A percentile compares a stretch with the other conserved stretches of the same genome.
Conservation (phyloP, 2,113 vertebrate species). For the Chroicocephalus ridibundus region DNA sequence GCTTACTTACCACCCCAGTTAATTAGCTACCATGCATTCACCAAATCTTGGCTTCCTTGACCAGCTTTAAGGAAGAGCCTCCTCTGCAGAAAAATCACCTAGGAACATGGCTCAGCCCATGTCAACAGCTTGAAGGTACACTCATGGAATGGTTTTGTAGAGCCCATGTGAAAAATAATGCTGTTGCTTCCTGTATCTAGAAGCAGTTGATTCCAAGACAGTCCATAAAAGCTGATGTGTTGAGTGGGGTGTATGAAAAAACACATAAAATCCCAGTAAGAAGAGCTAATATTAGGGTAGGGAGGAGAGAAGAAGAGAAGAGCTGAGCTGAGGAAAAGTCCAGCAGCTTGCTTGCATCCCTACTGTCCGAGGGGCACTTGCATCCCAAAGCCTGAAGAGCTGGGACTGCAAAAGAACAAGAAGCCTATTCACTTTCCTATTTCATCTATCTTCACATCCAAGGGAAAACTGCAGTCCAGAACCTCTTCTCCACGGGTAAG, state of each 20-base stretch:
- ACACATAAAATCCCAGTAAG: not conserved
- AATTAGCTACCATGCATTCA: not conserved
- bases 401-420: not conserved
- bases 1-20: not conserved
- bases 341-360: not conserved
- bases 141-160: not conserved
- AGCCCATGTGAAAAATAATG: not conserved
- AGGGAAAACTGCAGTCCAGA: not conserved
- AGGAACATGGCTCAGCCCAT: not conserved
- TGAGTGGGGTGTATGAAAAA: not conserved
- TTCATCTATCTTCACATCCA: not conserved
- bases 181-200: not conserved
- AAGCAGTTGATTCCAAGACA: not conserved
- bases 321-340: not conserved
- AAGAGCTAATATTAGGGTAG: not conserved
- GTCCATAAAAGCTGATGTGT: not conserved
- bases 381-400: not conserved
- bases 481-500: not conserved
- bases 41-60: not conserved
- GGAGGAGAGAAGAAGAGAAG: not conserved
- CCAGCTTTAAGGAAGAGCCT: not conserved
- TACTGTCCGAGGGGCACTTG: not conserved
- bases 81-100: not conserved
- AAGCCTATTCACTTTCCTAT: not conserved
- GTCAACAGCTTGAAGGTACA: not conserved